Base-by-base conservation (phyloP, 2,888 invertebrate genomes). In the Athetis lepigone region DNA sequence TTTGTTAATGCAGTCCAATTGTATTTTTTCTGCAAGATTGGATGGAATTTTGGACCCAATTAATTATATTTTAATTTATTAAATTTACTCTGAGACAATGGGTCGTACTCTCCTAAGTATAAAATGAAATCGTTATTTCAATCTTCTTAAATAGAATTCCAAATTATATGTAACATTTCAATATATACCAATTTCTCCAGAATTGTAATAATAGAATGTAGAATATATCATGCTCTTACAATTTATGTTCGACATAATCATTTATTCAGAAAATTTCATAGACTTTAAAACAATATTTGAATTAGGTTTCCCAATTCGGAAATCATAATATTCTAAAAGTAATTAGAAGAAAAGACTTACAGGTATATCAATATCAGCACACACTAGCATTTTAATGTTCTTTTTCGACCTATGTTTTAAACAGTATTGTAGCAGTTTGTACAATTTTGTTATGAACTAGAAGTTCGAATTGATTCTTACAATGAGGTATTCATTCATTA, bases 21-120 rank as follows among this genome's bases (percentile, higher is more conserved):
- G 86, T 82, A 86, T 85, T 88, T 85, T 84, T 87, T 88, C 89
- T 89, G 89, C 84, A 88, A 86, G 83, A 86, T 88, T 93, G 93
- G 94, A 94, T 94, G 94, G 94, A 94, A 90, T 80, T 88, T 94
- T 95, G 94, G 94, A 94, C 94, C 94, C 94, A 91, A 92, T 91
- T 89, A 88, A 86, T 90, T 89, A 84, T 86, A 86, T 85, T 89
- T 88, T 85, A 87, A 79, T 84, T 87, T 83, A 83, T 81, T 88
- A 77, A 84, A 87, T 82, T 88, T 90, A 90, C 91, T 93, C 93
- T 92, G 93, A 89, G 91, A 85, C 85, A 89, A 85, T 85, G 84
- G 88, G 85, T 85, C 83, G 79, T 83, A 77, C 78, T 81, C 84
- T 79, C 80, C 84, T 85, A 85, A 66, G 80, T 84, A 85, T 82